These are phyloP conservation scores for Elysia crispata DNA, from an alignment of 2,888 invertebrate species.

Conservation along the genomic window DNA sequence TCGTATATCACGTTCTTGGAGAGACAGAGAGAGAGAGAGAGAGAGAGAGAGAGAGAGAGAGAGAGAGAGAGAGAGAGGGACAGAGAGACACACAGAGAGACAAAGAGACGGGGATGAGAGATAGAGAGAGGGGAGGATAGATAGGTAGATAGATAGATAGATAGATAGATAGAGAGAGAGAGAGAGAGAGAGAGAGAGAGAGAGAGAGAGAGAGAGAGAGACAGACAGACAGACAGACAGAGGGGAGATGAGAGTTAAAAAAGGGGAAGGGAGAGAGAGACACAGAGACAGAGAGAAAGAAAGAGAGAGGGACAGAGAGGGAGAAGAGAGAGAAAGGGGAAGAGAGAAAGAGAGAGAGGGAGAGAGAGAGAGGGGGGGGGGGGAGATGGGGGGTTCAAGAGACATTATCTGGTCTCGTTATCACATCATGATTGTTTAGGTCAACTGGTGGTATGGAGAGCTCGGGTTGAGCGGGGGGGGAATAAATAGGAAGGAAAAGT, in stretches of 20 bases:
- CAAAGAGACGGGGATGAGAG: neutral
- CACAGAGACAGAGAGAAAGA: neutral
- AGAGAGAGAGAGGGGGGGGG: neutral
- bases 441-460: too few species aligned
- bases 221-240: slow-evolving; percentile 25
- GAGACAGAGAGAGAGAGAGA: neutral
- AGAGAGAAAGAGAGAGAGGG: slow-evolving; percentile 12
- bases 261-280: neutral
- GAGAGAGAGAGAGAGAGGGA: slow-evolving; percentile 29
- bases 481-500: too few species aligned
- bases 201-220: slow-evolving; percentile 30
- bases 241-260: neutral
- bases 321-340: slow-evolving; percentile 25
- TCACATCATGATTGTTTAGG: too few species aligned
- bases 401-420: too few species aligned
- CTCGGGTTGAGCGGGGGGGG: too few species aligned
- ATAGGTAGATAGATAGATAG: neutral
- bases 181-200: slow-evolving; percentile 20
- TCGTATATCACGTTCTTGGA: too few species aligned
- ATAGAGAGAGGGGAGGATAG: neutral
- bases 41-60: slow-evolving; percentile 5
- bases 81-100: neutral
- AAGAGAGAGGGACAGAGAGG: slow-evolving; percentile 18
- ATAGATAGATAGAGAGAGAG: neutral
- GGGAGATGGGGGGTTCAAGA: neutral